Evolutionary conservation across 2,797 vertebrate genomes (phyloP).

Genomic region (Macropodus opercularis): DNA sequence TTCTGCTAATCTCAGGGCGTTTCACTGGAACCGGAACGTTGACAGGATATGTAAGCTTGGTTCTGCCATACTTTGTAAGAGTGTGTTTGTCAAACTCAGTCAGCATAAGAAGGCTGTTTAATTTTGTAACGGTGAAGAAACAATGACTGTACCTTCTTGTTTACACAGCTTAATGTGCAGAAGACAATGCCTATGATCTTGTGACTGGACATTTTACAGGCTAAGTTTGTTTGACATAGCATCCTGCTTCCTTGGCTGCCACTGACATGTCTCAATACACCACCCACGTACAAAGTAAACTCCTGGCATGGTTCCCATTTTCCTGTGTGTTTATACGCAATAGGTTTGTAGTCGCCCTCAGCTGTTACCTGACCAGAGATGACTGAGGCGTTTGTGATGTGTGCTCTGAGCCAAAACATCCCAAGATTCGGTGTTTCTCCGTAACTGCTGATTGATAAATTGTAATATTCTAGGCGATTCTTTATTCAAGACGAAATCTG

Average conservation of each 20-base stretch:
- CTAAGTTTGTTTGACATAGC: conserved; percentile 15
- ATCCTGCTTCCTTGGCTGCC: conserved; percentile 11
- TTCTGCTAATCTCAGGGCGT: conserved; percentile 53
- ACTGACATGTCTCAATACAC: neutral
- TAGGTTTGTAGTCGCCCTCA: neutral
- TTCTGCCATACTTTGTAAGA: neutral
- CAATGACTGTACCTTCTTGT: neutral
- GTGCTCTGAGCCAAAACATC: neutral
- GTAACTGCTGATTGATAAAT: neutral
- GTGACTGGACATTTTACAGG: conserved; percentile 1
- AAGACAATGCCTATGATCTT: neutral
- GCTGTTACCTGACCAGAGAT: conserved; percentile 10
- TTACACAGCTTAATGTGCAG: neutral
- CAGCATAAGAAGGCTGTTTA: conserved; percentile 33
- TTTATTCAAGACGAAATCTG: too few species aligned
- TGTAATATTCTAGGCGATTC: too few species aligned
- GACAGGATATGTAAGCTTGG: conserved; percentile 54
- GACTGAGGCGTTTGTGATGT: conserved; percentile 25
- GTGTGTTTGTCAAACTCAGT: conserved; percentile 17
- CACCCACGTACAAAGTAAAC: conserved; percentile 20
- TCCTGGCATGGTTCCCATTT: conserved; percentile 10
- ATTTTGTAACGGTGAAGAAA: conserved; percentile 4
- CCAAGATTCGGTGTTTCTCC: neutral
- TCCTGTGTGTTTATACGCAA: conserved; percentile 3
- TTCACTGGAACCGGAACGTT: conserved; percentile 48